Conservation (phyloP, 2,113 vertebrate genomes). For the Dendropsophus ebraccatus region DNA sequence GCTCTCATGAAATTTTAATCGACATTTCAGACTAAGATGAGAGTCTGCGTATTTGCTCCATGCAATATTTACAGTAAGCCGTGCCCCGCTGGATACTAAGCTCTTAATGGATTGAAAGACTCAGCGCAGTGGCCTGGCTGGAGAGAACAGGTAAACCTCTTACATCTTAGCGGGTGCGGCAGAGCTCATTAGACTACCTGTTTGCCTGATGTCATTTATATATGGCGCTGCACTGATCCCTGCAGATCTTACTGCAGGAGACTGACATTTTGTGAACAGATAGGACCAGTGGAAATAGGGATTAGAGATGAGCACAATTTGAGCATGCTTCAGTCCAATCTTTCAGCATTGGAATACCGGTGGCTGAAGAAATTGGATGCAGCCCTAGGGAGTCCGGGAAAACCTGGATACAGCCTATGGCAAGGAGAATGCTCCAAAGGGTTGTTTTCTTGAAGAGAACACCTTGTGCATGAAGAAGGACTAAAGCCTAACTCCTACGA, state of each 20-base stretch:
- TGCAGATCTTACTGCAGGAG: not conserved
- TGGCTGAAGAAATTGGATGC: no score
- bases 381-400: no score
- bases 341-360: no score
- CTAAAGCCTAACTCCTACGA: no score
- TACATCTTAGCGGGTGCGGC: not conserved
- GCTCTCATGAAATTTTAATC: not conserved
- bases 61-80: not conserved
- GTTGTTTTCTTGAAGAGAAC: no score
- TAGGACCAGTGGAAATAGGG: not conserved
- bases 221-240: not conserved
- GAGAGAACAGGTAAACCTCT: not conserved
- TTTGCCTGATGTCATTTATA: not conserved
- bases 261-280: not conserved
- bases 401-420: no score
- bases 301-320: no score
- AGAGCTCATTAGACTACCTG: not conserved
- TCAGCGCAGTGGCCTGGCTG: not conserved
- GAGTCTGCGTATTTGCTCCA: not conserved
- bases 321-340: no score
- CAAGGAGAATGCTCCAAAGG: no score
- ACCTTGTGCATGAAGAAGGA: no score
- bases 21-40: not conserved
- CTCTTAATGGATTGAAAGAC: slow-evolving; percentile 2
- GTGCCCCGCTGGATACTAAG: not conserved